These are phyloP conservation scores for Diarsia brunnea DNA, from an alignment of 2,888 invertebrate species.

Conservation along the genomic window DNA sequence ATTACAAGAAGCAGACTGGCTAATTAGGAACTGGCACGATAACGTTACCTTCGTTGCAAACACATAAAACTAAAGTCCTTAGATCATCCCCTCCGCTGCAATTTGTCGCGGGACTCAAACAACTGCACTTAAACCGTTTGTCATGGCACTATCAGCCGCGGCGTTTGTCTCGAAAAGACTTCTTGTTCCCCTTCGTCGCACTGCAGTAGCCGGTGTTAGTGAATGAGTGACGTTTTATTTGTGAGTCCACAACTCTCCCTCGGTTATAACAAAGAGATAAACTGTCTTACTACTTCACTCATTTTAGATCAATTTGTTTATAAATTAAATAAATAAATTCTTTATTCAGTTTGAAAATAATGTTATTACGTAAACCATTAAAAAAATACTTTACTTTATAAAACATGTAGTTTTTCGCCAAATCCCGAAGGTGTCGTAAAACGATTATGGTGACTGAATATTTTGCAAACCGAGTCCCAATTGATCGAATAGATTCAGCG, in stretches of 20 bases:
- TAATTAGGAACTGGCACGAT: background rate
- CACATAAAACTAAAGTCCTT: constrained; percentile 1
- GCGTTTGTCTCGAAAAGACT: constrained; percentile 3
- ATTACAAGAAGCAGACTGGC: background rate
- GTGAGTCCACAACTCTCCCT: background rate
- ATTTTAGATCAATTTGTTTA: background rate
- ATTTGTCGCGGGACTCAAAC: constrained; percentile 1
- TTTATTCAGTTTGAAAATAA: background rate
- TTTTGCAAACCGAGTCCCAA: background rate
- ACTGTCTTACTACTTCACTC: background rate
- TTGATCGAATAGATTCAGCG: background rate
- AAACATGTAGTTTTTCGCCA: background rate
- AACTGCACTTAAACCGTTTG: constrained; percentile 14
- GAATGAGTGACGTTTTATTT: constrained; percentile 9
- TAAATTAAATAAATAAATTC: background rate
- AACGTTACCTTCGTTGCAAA: background rate
- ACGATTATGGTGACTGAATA: background rate
- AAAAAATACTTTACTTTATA: background rate
- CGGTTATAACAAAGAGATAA: background rate
- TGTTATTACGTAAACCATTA: background rate
- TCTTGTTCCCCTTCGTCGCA: background rate
- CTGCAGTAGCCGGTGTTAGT: background rate
- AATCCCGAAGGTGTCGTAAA: background rate
- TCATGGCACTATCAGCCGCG: constrained; percentile 9
- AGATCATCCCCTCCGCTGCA: background rate